Percentiles rank a stretch among this genome's conserved stretches.
Evolutionary conservation across 2,113 vertebrate genomes (phyloP).

Genomic region (Cephalopterus ornatus): DNA sequence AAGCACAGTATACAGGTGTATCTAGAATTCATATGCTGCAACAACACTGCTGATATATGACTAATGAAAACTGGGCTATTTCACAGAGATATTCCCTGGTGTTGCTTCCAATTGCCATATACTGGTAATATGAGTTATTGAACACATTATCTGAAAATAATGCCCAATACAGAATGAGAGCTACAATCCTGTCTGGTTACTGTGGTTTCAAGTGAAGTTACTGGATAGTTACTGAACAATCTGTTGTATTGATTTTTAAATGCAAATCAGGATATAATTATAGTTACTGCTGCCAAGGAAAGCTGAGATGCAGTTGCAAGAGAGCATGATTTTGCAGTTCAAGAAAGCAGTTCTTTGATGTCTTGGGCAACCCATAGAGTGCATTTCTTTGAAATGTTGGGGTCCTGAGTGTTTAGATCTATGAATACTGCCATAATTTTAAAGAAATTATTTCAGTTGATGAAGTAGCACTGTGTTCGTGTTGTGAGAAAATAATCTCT

Average conservation of each 20-base stretch:
- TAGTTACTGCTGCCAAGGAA: background rate
- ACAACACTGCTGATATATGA: background rate
- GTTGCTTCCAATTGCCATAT: background rate
- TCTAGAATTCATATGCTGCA: background rate
- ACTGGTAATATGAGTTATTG: background rate
- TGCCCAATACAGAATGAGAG: background rate
- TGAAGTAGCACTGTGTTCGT: background rate
- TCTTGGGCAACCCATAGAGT: background rate
- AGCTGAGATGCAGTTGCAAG: background rate
- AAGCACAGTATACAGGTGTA: background rate
- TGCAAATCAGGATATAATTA: background rate
- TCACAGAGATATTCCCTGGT: background rate
- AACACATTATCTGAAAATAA: background rate
- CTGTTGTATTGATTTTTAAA: background rate
- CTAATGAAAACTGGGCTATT: background rate
- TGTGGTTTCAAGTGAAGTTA: background rate
- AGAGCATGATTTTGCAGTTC: background rate
- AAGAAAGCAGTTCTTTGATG: background rate
- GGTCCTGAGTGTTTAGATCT: background rate
- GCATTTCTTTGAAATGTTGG: background rate
- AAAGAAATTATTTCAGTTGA: background rate
- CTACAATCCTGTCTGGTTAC: background rate
- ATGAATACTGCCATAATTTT: background rate
- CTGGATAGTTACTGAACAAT: background rate
- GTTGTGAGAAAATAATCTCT: background rate